Base-by-base conservation (phyloP, 2,888 invertebrate species). In the Pyralis farinalis region DNA sequence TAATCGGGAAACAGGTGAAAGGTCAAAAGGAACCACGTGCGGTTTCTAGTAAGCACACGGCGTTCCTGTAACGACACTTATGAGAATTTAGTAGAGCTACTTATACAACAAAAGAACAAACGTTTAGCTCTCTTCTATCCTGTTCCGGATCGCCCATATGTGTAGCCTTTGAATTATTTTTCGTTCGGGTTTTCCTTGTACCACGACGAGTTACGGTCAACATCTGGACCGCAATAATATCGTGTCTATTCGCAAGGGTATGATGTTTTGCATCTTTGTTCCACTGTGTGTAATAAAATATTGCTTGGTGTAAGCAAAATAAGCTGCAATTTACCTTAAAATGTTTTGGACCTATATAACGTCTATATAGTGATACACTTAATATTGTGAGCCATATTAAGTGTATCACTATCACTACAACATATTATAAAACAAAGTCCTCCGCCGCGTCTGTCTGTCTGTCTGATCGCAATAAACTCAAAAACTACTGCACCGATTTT, bases 1-100 rank as follows among this genome's bases (percentile, higher is more conserved):
- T 71, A 63, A 75, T 71, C 53, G 69, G 65, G 66, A 73, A 69
- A 70, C 74, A 81, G 81, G 77, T 77, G 63, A 72, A 69, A 72
- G 71, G 68, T 67, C 61, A 64, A 61, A 25, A 69, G 67, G 50
- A 44, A 44, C 53, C 55, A 43, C 47, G 51, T 48, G 44, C 54
- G 52, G 55, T 46, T 49, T 58, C 62, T 66, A 64, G 48, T 46
- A 47, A 63, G 53, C 71, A 70, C 51, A 58, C 59, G 64, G 65
- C 51, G 59, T 58, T 48, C 16, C 40, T 55, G 53, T 55, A 49
- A 52, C 47, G 51, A 57, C 57, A 56, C 55, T 61, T 51, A 59
- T 55, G 55, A 44, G 61, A 63, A 60, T 69, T 63, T 63, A 63
- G 49, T 46, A 53, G 51, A 55, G 42, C 46, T 37, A 48, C 48